Evolutionary conservation across 1,140 invertebrate species (phyloP), one percentile per base, ranked within the genome.

Genomic region (Rhopalosiphum maidis): DNA sequence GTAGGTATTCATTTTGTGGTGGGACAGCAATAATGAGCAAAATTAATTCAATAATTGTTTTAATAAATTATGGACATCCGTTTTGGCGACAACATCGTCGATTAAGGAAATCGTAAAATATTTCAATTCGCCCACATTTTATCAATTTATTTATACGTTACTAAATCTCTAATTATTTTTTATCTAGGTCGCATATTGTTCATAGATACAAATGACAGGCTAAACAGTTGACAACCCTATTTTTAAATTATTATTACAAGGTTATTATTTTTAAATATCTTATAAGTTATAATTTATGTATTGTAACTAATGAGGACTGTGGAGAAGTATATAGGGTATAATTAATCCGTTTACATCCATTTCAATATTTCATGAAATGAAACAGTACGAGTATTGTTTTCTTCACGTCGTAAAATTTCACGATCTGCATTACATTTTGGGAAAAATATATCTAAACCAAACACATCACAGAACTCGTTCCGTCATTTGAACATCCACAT

Each of bases 391-490:
- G 37, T 35, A 77, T 77, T 77, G 60, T 77, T 77, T 77, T 77
- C 30, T 77, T 15, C n/a, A 4, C 60, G 15, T 35, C 15, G 60
- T n/a, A n/a, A n/a, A 77, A 77, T 77, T 77, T 77, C n/a, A 77
- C 60, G 60, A 77, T 77, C 60, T n/a, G 30, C 30, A 77, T 77
- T 18, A n/a, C 15, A n/a, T 77, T 77, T 77, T 30, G 30, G 11
- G 3, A 68, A 68, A n/a, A 68, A 11, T 11, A 15, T 30, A 15
- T 68, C 60, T 1, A 18, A 77, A 35, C 30, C 5, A 18, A 77
- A 77, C 60, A 77, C 60, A n/a, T 77, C n/a, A n/a, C 60, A n/a
- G 60, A 77, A 77, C 15, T 77, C 60, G 60, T 77, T 77, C 60
- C 60, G n/a, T 77, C 60, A n/a, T 77, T 77, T 77, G 60, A 77